phyloP scores from a whole-genome alignment of 2,888 invertebrate genomes.

The Caenorhabditis afra region DNA sequence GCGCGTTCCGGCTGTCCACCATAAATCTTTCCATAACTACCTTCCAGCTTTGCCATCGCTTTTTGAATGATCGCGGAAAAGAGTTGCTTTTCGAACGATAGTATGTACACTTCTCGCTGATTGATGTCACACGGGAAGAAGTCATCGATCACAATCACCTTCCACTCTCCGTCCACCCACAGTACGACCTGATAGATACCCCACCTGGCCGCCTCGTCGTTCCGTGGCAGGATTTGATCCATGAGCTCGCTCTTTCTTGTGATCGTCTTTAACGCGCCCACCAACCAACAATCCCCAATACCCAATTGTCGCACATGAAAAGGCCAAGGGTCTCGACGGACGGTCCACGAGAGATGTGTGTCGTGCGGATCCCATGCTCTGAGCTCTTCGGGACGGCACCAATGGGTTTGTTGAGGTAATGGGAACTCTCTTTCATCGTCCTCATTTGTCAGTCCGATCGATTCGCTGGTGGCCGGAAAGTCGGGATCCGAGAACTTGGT shows the following conservation, averaged over 20 bases:
- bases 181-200: neutral
- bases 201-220: neutral
- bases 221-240: neutral
- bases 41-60: too few relatives aligned
- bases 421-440: neutral
- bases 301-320: neutral
- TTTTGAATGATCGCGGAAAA: too few relatives aligned
- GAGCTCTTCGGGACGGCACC: neutral
- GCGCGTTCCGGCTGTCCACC: too few relatives aligned
- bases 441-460: neutral
- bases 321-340: neutral
- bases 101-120: neutral
- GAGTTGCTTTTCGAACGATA: too few relatives aligned
- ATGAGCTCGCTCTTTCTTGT: neutral
- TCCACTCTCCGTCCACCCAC: neutral
- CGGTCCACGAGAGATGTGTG: neutral
- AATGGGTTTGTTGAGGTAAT: neutral
- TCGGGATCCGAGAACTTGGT: too few relatives aligned
- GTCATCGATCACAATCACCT: neutral
- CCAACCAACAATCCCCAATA: neutral
- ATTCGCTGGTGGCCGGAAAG: too few relatives aligned
- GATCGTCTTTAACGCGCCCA: neutral
- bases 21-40: too few relatives aligned
- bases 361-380: neutral
- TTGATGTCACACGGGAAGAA: neutral